phyloP scores from a whole-genome alignment of 2,888 invertebrate species.

The Parnassius orleans region DNA sequence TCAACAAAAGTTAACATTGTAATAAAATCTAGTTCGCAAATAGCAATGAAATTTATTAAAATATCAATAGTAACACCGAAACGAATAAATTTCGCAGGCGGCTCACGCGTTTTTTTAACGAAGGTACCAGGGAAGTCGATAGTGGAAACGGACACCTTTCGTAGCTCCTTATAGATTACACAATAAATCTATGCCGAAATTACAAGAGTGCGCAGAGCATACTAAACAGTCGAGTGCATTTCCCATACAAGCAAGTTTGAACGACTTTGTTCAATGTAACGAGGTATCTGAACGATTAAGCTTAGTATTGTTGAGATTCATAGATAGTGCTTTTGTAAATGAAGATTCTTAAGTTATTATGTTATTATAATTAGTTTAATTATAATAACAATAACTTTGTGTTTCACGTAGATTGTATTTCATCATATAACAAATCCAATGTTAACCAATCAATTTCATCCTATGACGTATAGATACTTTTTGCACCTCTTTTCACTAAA shows the following conservation, averaged over 20 bases:
- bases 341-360: too few species aligned
- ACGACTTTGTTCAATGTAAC: too few species aligned
- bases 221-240: constrained; percentile 15
- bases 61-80: constrained; percentile 13
- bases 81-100: constrained; percentile 11
- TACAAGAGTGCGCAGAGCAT: constrained; percentile 10
- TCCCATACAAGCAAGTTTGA: background rate
- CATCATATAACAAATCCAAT: too few species aligned
- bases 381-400: too few species aligned
- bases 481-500: too few species aligned
- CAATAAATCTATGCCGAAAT: constrained; percentile 17
- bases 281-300: too few species aligned
- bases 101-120: constrained; percentile 11
- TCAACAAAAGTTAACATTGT: background rate
- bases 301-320: too few species aligned
- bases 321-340: too few species aligned
- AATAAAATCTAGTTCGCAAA: background rate
- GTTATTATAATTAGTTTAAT: too few species aligned
- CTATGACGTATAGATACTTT: too few species aligned
- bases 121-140: constrained; percentile 11
- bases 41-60: background rate
- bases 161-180: constrained; percentile 18
- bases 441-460: too few species aligned
- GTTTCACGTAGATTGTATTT: too few species aligned
- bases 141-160: constrained; percentile 19